These are phyloP conservation scores for Lamellibrachia luymesi DNA, from an alignment of 1,140 invertebrate species.

Conservation along the genomic window DNA sequence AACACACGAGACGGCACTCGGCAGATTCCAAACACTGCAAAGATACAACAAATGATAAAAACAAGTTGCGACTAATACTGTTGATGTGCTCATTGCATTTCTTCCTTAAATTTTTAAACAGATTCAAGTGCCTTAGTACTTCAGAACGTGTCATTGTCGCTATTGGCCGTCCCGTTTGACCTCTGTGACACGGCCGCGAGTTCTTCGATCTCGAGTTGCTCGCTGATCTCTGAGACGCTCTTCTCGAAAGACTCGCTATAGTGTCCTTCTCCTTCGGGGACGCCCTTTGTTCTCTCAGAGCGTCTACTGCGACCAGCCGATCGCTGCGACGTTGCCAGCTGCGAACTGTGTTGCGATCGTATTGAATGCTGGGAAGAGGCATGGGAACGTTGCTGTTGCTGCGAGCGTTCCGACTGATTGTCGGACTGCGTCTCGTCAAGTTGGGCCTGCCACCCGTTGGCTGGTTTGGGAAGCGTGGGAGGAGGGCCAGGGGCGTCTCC, in stretches of 20 bases:
- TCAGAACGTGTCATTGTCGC: not conserved
- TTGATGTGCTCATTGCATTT: not conserved
- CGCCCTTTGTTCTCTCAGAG: not conserved
- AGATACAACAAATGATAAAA: not conserved
- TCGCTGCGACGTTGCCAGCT: not conserved
- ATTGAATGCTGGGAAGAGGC: not conserved
- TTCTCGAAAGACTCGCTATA: not conserved
- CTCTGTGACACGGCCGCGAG: not conserved
- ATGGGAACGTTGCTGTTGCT: not conserved
- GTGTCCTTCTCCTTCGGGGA: not conserved
- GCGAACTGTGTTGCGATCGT: not conserved
- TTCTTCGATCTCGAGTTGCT: conserved; percentile 1
- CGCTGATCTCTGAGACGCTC: not conserved
- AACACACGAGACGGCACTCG: not conserved
- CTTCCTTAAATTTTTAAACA: not conserved
- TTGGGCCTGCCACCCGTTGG: not conserved
- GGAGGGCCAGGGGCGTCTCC: not conserved
- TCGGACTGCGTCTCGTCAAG: not conserved
- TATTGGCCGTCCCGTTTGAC: not conserved
- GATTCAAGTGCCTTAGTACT: not conserved
- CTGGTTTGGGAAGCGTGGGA: not conserved
- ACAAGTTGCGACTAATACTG: not conserved
- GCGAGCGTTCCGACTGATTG: not conserved
- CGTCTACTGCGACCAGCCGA: not conserved
- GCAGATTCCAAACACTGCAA: not conserved